Base-by-base conservation (phyloP, 2,797 vertebrate species). In the Smutsia temminckii region DNA sequence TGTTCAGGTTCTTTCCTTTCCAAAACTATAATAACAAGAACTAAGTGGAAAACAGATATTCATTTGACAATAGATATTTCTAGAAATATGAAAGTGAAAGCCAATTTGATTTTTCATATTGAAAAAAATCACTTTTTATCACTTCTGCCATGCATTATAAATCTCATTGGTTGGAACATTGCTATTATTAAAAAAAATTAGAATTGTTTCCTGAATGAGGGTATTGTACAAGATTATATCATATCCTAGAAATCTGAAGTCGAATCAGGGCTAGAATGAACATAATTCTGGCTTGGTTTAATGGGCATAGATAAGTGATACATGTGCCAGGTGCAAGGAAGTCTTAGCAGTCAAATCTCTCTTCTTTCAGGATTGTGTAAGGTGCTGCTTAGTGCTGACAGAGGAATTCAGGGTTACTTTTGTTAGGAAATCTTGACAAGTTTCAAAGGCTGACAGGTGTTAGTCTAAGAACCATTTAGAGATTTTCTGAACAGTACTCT, bases 51-150 rank as follows among this genome's bases (percentile, higher is more conserved):
- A 96, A 81, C 40, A 20, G 51, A 59, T 75, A 4, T 85, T 59
- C 46, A 29, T 57, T 88, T 61, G 53, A 78, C 53, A 87, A 55
- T 64, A 77, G 34, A 21, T 92, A 81, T 53, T 93, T 91, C 37
- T 72, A 69, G 80, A 89, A 80, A 34, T 86, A 17, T 17, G 3
- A 23, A 83, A 32, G 10, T 29, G 14, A 93, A 78, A 34, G 4
- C 3, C 46, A 14, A 55, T 86, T 92, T 79, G 71, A 79, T 55
- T 63, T 89, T 91, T 96, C 6, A 83, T 66, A 40, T 92, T 86
- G 34, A 78, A 79, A 85, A 84, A 55, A 61, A 34, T 63, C 10
- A 61, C 8, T 81, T 88, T 93, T 68, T 32, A n/a, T 77, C 27
- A 64, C 2, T 85, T 86, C 25, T 61, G 61, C 5, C 18, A 59